Conservation (phyloP, 2,888 invertebrate genomes). For the Sclerodermus sp. region DNA sequence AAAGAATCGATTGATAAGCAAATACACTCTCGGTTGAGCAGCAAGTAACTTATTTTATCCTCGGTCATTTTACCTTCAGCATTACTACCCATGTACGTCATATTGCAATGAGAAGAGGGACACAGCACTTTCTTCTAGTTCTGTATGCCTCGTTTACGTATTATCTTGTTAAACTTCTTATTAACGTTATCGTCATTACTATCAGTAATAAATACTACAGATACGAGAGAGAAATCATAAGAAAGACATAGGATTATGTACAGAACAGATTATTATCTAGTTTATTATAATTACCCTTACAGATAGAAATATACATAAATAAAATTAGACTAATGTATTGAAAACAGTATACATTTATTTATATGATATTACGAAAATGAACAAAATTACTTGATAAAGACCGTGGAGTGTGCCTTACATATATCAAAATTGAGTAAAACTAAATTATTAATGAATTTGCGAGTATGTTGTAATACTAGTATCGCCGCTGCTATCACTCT, state of each 20-base stretch:
- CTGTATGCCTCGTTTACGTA: slow-evolving; percentile 44
- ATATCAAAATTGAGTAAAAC: slow-evolving; percentile 37
- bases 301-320: slow-evolving; percentile 43
- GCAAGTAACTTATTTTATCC: slow-evolving; percentile 4
- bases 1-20: slow-evolving; percentile 5
- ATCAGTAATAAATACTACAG: slow-evolving; percentile 48
- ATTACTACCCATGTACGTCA: slow-evolving; percentile 27
- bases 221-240: slow-evolving; percentile 47
- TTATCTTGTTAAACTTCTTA: slow-evolving; percentile 49
- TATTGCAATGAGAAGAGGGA: slow-evolving; percentile 20
- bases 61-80: slow-evolving; percentile 23
- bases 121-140: slow-evolving; percentile 21
- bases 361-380: slow-evolving; percentile 41
- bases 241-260: slow-evolving; percentile 56
- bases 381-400: slow-evolving; percentile 38
- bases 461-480: slow-evolving; percentile 22
- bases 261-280: slow-evolving; percentile 52
- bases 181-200: slow-evolving; percentile 51
- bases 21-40: slow-evolving; percentile 14
- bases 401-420: slow-evolving; percentile 54
- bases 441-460: slow-evolving; percentile 32
- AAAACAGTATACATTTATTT: slow-evolving; percentile 48
- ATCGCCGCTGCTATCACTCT: slow-evolving; percentile 23
- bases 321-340: slow-evolving; percentile 43
- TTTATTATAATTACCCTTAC: slow-evolving; percentile 29